Evolutionary conservation across 2,888 invertebrate species (phyloP).

Genomic region (Amiota mariae): DNA sequence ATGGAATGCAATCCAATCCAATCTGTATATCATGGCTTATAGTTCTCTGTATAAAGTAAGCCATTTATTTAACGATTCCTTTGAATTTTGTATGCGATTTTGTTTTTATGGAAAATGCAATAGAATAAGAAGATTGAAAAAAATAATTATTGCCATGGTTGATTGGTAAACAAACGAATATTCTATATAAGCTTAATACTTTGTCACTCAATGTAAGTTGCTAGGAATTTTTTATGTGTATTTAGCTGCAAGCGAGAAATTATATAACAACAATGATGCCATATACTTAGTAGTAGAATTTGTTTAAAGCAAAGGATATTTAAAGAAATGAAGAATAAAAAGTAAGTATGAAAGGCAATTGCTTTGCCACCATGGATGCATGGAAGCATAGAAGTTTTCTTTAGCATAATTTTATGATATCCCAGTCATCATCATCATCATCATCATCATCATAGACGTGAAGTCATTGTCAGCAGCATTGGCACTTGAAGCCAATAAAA

Average conservation of each 20-base stretch:
- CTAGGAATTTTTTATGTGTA: no score
- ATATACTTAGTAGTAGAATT: no score
- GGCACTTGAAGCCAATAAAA: conserved; percentile 16
- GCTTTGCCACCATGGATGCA: no score
- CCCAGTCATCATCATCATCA: background rate
- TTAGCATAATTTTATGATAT: background rate
- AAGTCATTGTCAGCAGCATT: background rate
- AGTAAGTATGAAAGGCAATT: background rate
- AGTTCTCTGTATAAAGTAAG: no score
- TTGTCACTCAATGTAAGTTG: no score
- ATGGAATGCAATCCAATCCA: background rate
- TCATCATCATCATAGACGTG: background rate
- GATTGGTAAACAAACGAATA: background rate
- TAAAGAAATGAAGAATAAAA: background rate
- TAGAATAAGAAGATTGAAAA: background rate
- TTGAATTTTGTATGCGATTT: background rate
- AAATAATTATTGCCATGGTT: background rate
- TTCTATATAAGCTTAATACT: no score
- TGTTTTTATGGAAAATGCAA: background rate
- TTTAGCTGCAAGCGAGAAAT: no score
- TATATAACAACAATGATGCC: no score
- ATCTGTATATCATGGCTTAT: no score
- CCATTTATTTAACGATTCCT: no score
- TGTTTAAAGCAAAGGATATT: no score
- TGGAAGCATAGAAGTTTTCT: background rate